A percentile compares a stretch with the other conserved stretches of the same genome.
Conservation (phyloP, 1,140 invertebrate genomes). For the Leptoteleia sp. region DNA sequence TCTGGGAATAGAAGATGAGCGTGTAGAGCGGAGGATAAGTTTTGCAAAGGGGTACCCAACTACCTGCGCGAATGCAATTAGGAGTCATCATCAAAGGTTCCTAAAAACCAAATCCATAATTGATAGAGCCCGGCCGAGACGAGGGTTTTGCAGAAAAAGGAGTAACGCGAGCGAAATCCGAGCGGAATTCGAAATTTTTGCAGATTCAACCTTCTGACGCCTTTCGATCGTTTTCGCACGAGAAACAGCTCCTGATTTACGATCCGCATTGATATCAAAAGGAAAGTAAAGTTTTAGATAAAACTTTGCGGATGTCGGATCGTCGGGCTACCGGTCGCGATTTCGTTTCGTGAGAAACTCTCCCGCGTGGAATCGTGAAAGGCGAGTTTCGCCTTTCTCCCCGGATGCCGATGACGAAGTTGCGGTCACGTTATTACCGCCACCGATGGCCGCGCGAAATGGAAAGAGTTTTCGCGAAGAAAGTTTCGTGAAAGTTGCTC, state of each 20-base stretch:
- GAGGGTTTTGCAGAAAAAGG: conserved; percentile 36
- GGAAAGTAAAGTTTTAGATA: conserved; percentile 62
- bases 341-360: conserved; percentile 62
- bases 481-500: conserved; percentile 66
- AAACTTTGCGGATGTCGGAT: conserved; percentile 35
- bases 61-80: conserved; percentile 60
- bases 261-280: conserved; percentile 37
- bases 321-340: conserved; percentile 58
- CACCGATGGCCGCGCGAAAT: conserved; percentile 43
- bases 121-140: conserved; percentile 40
- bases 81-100: conserved; percentile 50
- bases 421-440: conserved; percentile 59
- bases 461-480: conserved; percentile 66
- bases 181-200: conserved; percentile 44
- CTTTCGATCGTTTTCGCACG: conserved; percentile 7
- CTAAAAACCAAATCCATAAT: conserved; percentile 59
- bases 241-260: conserved; percentile 33
- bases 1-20: conserved; percentile 51
- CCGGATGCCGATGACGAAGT: conserved; percentile 56
- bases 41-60: conserved; percentile 31
- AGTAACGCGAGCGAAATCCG: conserved; percentile 24
- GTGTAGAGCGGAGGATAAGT: conserved; percentile 38
- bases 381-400: conserved; percentile 64
- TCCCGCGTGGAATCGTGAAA: conserved; percentile 50
- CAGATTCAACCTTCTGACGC: background rate